phyloP scores from a whole-genome alignment of 2,113 vertebrate genomes.

The Sialia sialis region DNA sequence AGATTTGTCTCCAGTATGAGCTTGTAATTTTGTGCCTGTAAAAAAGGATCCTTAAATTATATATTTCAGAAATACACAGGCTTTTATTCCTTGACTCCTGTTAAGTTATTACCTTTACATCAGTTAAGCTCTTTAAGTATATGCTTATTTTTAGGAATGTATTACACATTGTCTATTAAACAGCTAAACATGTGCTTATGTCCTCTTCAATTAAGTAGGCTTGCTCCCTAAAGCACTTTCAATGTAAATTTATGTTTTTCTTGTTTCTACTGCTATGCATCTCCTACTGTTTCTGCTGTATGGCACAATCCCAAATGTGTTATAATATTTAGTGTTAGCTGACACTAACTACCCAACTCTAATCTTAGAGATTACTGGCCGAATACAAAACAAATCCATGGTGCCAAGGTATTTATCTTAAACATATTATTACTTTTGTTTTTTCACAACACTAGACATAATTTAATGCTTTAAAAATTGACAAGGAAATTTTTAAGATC shows the following conservation, averaged over 20 bases:
- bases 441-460: background rate
- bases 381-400: slow-evolving; percentile 45
- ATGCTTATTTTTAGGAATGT: slow-evolving; percentile 22
- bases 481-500: background rate
- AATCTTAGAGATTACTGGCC: slow-evolving; percentile 32
- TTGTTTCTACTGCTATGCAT: slow-evolving; percentile 33
- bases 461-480: background rate
- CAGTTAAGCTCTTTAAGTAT: slow-evolving; percentile 8
- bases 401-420: slow-evolving; percentile 10
- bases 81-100: slow-evolving; percentile 10
- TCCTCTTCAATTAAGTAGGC: slow-evolving; percentile 18
- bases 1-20: slow-evolving; percentile 28
- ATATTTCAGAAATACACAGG: background rate
- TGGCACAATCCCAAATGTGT: slow-evolving; percentile 33
- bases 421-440: slow-evolving; percentile 33
- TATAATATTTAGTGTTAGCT: slow-evolving; percentile 53
- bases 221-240: slow-evolving; percentile 38
- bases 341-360: slow-evolving; percentile 22
- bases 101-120: background rate
- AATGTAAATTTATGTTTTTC: slow-evolving; percentile 58
- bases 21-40: background rate
- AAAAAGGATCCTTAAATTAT: background rate
- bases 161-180: slow-evolving; percentile 1
- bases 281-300: slow-evolving; percentile 41
- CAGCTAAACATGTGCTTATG: slow-evolving; percentile 4